A percentile compares a stretch with the other conserved stretches of the same genome.
Evolutionary conservation across 2,113 vertebrate genomes (phyloP).

Genomic region (Ptilorrhoa leucosticta): DNA sequence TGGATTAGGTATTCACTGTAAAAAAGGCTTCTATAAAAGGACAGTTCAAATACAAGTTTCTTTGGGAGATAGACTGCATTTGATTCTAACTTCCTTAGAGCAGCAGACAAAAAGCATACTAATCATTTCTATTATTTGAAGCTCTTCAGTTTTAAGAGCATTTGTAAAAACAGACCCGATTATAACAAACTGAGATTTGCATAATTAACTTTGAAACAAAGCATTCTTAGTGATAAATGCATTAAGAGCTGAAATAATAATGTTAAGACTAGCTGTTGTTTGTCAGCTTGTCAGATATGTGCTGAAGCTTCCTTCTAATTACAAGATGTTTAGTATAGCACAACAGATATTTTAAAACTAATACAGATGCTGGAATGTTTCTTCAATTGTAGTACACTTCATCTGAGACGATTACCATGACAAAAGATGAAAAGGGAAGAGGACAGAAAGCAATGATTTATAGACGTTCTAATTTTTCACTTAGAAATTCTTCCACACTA

Average conservation of each 20-base stretch:
- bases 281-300: conserved; percentile 42
- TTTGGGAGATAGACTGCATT: conserved; percentile 12
- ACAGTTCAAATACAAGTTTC: conserved; percentile 46
- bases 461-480: conserved; percentile 91
- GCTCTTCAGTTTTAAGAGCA: conserved; percentile 36
- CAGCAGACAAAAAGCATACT: conserved; percentile 20
- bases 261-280: conserved; percentile 30
- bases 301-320: conserved; percentile 46
- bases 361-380: conserved; percentile 32
- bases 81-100: conserved; percentile 47
- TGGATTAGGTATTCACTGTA: conserved; percentile 16
- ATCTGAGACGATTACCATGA: conserved; percentile 36
- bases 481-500: conserved; percentile 96
- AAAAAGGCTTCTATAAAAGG: conserved; percentile 50
- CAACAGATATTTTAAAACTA: background rate
- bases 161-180: conserved; percentile 47
- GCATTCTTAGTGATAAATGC: conserved; percentile 44
- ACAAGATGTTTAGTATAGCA: conserved; percentile 34
- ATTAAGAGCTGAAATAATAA: conserved; percentile 14
- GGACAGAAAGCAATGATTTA: conserved; percentile 68
- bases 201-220: conserved; percentile 59
- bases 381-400: conserved; percentile 15
- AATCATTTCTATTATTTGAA: conserved; percentile 44
- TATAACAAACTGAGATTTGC: conserved; percentile 51
- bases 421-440: conserved; percentile 13